Conservation (phyloP, 2,113 vertebrate genomes). For the Azemiops feae region DNA sequence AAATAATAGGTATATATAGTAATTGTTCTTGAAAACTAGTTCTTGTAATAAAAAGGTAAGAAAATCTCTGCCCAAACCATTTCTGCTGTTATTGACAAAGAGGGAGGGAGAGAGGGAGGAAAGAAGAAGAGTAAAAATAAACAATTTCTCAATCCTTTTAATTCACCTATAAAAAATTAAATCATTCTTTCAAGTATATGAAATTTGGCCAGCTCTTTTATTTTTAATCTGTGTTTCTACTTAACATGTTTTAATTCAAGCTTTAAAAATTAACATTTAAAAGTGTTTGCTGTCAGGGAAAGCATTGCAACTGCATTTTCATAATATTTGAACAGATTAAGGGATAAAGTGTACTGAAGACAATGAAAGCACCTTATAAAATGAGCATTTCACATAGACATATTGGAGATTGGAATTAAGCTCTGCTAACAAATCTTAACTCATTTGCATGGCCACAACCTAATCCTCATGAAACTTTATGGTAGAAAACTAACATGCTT, state of each 20-base stretch:
- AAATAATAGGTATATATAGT: slow-evolving; percentile 44
- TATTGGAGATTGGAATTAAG: slow-evolving; percentile 68
- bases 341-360: slow-evolving; percentile 68
- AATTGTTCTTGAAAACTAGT: slow-evolving; percentile 53
- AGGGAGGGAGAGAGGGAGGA: slow-evolving; percentile 1
- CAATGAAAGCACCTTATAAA: slow-evolving; percentile 75
- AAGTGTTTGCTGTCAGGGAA: slow-evolving; percentile 61
- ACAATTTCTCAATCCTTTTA: slow-evolving; percentile 50
- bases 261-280: slow-evolving; percentile 68
- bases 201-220: slow-evolving; percentile 44
- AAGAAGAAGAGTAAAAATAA: not conserved
- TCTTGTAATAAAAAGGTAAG: slow-evolving; percentile 39
- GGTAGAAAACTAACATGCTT: slow-evolving; percentile 58
- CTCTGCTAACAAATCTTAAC: slow-evolving; percentile 66
- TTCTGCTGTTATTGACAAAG: slow-evolving; percentile 37
- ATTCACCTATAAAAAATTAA: slow-evolving; percentile 60
- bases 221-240: slow-evolving; percentile 48
- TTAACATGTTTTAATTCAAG: slow-evolving; percentile 54
- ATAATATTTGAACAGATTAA: slow-evolving; percentile 71
- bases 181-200: slow-evolving; percentile 47
- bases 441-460: slow-evolving; percentile 68
- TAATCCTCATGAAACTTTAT: slow-evolving; percentile 68
- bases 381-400: slow-evolving; percentile 76
- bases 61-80: slow-evolving; percentile 44
- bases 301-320: slow-evolving; percentile 69